Evolutionary conservation across 2,888 invertebrate species (phyloP).

Genomic region (Oasisia sp.): DNA sequence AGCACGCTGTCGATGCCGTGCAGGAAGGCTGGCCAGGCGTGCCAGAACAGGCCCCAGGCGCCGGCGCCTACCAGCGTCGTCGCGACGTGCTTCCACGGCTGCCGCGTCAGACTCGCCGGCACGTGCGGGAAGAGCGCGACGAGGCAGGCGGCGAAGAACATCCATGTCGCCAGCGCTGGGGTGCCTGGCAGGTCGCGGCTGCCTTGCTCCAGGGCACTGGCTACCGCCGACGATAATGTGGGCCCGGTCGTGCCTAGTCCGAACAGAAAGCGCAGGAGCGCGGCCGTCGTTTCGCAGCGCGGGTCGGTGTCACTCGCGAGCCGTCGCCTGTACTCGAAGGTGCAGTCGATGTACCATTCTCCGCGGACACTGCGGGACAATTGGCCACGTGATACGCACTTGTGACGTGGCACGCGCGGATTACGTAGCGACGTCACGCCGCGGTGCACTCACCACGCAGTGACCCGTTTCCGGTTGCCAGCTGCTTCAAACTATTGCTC

Average conservation of each 20-base stretch:
- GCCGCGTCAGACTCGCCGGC: not conserved
- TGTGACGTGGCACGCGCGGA: not conserved
- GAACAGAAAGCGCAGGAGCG: not conserved
- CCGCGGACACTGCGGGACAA: conserved; percentile 3
- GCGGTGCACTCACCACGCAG: not conserved
- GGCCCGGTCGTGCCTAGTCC: not conserved
- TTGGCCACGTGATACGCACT: conserved; percentile 1
- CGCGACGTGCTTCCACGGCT: not conserved
- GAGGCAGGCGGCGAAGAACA: not conserved
- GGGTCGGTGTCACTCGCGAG: not conserved
- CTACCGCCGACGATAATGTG: not conserved
- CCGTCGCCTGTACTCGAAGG: not conserved
- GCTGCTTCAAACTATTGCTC: too few species aligned
- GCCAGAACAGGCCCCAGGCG: not conserved
- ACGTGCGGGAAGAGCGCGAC: not conserved
- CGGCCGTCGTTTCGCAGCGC: not conserved
- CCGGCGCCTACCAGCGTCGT: not conserved
- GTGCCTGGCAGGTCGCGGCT: not conserved
- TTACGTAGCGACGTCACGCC: not conserved
- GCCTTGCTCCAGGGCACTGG: not conserved
- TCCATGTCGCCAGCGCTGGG: not conserved
- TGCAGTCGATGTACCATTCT: not conserved
- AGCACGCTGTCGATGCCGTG: not conserved
- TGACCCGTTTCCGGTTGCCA: too few species aligned
- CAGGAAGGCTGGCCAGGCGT: not conserved